A percentile compares a stretch with the other conserved stretches of the same genome.
phyloP scores from a whole-genome alignment of 1,140 invertebrate species.

The Acromyrmex charruanus region DNA sequence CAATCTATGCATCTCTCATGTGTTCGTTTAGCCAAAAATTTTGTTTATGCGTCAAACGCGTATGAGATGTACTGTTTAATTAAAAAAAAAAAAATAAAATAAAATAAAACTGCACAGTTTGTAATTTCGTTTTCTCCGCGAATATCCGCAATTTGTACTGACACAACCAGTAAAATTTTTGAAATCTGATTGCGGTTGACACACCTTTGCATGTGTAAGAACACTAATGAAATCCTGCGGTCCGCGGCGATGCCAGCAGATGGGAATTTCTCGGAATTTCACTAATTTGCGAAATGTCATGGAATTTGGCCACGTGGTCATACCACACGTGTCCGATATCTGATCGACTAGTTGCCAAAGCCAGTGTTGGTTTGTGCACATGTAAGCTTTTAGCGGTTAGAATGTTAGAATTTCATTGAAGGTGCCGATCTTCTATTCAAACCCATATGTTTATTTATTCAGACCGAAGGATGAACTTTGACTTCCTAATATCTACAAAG shows the following conservation, averaged over 20 bases:
- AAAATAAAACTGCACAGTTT: background rate
- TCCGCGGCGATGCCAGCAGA: constrained; percentile 23
- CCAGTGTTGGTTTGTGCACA: constrained; percentile 3
- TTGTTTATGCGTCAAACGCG: background rate
- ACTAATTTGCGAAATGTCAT: constrained; percentile 64
- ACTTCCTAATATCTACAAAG: background rate
- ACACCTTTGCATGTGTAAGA: constrained; percentile 47
- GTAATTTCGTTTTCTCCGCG: background rate
- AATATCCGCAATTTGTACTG: background rate
- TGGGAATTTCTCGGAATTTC: constrained; percentile 62
- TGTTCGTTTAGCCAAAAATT: background rate
- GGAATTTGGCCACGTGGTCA: constrained; percentile 56
- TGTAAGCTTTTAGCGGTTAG: constrained; percentile 33
- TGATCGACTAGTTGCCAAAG: constrained; percentile 34
- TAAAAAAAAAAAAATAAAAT: background rate
- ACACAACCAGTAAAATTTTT: background rate
- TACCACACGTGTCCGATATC: constrained; percentile 58
- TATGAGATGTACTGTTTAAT: background rate
- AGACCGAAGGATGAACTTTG: background rate
- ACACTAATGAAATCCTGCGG: constrained; percentile 59
- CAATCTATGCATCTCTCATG: background rate
- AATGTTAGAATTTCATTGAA: background rate
- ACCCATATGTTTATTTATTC: background rate
- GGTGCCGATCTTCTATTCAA: background rate
- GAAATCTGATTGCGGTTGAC: constrained; percentile 32